Percentiles rank a stretch among this genome's conserved stretches.
Evolutionary conservation across 2,888 invertebrate species (phyloP).

Genomic region (Argynnis bischoffii): DNA sequence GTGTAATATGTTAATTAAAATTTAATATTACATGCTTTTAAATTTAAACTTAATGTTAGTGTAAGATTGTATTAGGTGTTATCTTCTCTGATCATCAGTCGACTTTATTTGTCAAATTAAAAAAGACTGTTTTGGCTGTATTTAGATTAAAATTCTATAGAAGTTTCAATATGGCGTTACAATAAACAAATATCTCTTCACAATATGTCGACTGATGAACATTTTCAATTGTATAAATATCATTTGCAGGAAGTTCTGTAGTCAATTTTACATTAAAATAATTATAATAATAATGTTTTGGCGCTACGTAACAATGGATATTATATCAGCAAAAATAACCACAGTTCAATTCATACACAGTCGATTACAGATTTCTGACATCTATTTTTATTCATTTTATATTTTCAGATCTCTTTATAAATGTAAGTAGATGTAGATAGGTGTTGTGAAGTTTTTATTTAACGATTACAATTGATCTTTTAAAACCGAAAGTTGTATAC

Average conservation of each 20-base stretch:
- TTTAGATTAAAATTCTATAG: no score
- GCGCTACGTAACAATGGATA: no score
- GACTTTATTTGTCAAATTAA: no score
- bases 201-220: not conserved
- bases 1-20: not conserved
- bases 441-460: not conserved
- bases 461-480: no score
- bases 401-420: constrained; percentile 3
- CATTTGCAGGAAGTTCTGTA: not conserved
- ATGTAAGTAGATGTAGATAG: not conserved
- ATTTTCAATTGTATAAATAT: not conserved
- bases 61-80: not conserved
- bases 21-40: not conserved
- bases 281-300: no score
- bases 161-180: no score
- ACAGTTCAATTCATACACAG: not conserved
- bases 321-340: no score
- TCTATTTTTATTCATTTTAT: not conserved
- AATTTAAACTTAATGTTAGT: not conserved
- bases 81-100: no score
- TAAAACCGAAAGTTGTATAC: no score
- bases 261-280: no score
- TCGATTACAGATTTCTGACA: not conserved
- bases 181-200: not conserved
- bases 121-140: no score